These are phyloP conservation scores for Euglossa dilemma DNA, from an alignment of 1,140 invertebrate species.

Conservation along the genomic window DNA sequence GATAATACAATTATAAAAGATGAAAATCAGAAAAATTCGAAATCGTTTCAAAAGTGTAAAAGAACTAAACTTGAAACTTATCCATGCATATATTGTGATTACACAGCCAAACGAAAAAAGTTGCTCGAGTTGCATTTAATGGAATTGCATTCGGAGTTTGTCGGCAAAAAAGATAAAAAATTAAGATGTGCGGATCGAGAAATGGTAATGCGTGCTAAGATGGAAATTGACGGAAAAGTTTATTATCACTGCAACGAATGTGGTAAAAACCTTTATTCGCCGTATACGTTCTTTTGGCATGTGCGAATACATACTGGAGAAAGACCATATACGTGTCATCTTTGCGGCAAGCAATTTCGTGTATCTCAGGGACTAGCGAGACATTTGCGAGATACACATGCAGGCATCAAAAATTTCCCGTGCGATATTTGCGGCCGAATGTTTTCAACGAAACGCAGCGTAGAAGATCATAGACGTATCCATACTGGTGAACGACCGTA, in stretches of 20 bases:
- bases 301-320: constrained; percentile 88
- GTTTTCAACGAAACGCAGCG: constrained; percentile 82
- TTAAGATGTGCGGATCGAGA: constrained; percentile 75
- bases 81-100: constrained; percentile 74
- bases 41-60: constrained; percentile 4
- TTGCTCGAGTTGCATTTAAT: constrained; percentile 70
- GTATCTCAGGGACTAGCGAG: constrained; percentile 84
- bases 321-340: constrained; percentile 87
- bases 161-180: constrained; percentile 52
- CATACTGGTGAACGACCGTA: constrained; percentile 86
- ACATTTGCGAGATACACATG: constrained; percentile 86
- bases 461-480: constrained; percentile 83
- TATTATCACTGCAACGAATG: constrained; percentile 85
- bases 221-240: constrained; percentile 79
- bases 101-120: constrained; percentile 67
- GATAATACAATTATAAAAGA: neutral
- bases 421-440: constrained; percentile 83
- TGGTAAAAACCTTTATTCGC: constrained; percentile 84
- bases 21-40: neutral
- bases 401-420: constrained; percentile 83
- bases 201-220: constrained; percentile 76
- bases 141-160: constrained; percentile 69
- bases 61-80: constrained; percentile 55
- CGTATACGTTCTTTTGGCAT: constrained; percentile 85
- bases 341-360: constrained; percentile 89